A percentile compares a stretch with the other conserved stretches of the same genome.
phyloP scores from a whole-genome alignment of 2,113 vertebrate species.

The Pampusana beccarii region DNA sequence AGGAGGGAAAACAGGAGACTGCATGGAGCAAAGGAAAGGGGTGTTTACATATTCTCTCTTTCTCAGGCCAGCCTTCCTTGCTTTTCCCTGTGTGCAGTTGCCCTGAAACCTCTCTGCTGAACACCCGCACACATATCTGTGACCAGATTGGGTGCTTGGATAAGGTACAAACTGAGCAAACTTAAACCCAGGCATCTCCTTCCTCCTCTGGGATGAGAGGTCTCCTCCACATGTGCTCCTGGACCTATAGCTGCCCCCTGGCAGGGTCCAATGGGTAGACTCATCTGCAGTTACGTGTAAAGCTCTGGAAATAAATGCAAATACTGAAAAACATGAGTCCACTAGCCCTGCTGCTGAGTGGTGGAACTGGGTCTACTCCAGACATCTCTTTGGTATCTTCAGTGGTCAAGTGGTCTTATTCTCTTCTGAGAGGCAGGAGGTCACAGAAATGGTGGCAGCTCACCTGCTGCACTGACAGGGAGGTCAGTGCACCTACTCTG shows the following conservation, averaged over 20 bases:
- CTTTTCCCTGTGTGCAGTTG: background rate
- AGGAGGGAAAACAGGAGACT: background rate
- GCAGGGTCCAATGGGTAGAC: background rate
- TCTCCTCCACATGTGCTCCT: background rate
- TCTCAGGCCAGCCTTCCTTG: background rate
- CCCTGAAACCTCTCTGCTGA: background rate
- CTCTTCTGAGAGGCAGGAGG: background rate
- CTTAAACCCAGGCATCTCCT: background rate
- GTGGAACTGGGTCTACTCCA: background rate
- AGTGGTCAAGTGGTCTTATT: background rate
- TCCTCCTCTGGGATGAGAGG: background rate
- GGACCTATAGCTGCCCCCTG: background rate
- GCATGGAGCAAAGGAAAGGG: background rate
- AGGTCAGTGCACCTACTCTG: too few species aligned
- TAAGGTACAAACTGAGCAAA: background rate
- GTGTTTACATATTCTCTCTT: background rate
- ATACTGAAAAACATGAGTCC: background rate
- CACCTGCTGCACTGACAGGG: background rate
- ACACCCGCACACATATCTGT: background rate
- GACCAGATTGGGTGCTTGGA: background rate
- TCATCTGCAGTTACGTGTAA: background rate
- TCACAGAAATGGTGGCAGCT: background rate
- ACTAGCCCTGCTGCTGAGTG: background rate
- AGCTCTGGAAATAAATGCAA: background rate
- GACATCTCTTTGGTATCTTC: background rate